Percentiles rank a stretch among this genome's conserved stretches.
phyloP scores from a whole-genome alignment of 2,888 invertebrate species.

The Caenorhabditis angaria region DNA sequence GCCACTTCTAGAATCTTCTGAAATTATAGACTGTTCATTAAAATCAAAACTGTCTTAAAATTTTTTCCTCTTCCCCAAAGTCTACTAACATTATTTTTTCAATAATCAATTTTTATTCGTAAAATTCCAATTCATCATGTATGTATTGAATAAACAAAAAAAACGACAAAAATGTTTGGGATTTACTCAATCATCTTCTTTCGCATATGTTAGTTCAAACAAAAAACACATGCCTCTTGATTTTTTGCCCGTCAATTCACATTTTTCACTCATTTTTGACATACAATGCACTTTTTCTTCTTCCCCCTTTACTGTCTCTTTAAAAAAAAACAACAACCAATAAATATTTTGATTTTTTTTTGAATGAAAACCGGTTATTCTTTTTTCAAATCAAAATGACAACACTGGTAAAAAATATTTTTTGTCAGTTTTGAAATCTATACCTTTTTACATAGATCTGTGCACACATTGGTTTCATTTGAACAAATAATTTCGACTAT shows the following conservation, averaged over 20 bases:
- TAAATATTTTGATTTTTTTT: background rate
- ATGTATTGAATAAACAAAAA: background rate
- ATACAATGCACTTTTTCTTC: background rate
- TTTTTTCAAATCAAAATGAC: no score
- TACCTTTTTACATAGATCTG: conserved; percentile 7
- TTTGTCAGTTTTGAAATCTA: background rate
- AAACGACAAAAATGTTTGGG: conserved; percentile 4
- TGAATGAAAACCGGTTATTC: background rate
- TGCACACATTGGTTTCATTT: conserved; percentile 6
- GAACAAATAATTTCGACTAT: conserved; percentile 7
- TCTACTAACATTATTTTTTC: no score
- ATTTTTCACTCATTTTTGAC: background rate
- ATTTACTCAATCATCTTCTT: conserved; percentile 1
- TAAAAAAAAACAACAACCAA: background rate
- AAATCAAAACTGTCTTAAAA: no score
- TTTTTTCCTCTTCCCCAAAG: no score
- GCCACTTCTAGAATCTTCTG: no score
- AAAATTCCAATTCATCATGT: no score
- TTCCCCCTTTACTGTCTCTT: background rate
- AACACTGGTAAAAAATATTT: background rate
- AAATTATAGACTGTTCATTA: no score
- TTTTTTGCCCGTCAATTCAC: background rate
- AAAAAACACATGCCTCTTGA: background rate
- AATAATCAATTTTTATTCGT: no score
- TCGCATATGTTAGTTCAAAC: conserved; percentile 1